These are phyloP conservation scores for Heliothis peltigera DNA, from an alignment of 2,888 invertebrate genomes.

Conservation along the genomic window DNA sequence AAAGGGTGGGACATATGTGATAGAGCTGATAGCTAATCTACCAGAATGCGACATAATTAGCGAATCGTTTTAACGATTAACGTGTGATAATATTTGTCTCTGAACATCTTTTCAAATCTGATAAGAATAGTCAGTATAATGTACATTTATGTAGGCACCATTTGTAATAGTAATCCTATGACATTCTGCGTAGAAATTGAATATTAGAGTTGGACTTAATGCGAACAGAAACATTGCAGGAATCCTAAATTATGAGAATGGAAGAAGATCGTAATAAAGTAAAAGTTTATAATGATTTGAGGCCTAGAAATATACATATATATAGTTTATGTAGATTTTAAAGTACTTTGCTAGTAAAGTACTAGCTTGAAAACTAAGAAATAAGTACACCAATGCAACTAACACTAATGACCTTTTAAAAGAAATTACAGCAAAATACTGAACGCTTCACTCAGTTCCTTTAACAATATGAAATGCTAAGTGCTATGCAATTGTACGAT, in stretches of 20 bases:
- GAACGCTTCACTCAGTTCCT: slow-evolving; percentile 42
- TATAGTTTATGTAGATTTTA: no score
- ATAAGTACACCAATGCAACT: slow-evolving; percentile 1
- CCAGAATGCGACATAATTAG: slow-evolving; percentile 75
- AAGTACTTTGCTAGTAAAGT: no score
- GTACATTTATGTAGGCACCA: no score
- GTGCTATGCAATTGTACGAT: slow-evolving; percentile 56
- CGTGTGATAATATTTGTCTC: slow-evolving; percentile 47
- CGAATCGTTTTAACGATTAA: slow-evolving; percentile 46
- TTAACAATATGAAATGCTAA: slow-evolving; percentile 54
- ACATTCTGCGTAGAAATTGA: no score
- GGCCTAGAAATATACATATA: no score
- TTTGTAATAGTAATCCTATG: no score
- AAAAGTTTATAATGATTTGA: no score
- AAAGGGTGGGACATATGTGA: slow-evolving; percentile 81
- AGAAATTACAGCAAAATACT: slow-evolving; percentile 43
- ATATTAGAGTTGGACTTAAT: no score
- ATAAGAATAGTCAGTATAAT: slow-evolving; percentile 19
- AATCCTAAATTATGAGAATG: no score
- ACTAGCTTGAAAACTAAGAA: not conserved
- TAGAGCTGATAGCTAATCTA: slow-evolving; percentile 77
- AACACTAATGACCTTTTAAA: slow-evolving; percentile 12
- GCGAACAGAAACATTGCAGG: no score
- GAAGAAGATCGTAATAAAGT: no score
- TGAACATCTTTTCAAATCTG: not conserved